Conservation (phyloP, 2,888 invertebrate genomes). For the Hirudinaria manillensis region DNA sequence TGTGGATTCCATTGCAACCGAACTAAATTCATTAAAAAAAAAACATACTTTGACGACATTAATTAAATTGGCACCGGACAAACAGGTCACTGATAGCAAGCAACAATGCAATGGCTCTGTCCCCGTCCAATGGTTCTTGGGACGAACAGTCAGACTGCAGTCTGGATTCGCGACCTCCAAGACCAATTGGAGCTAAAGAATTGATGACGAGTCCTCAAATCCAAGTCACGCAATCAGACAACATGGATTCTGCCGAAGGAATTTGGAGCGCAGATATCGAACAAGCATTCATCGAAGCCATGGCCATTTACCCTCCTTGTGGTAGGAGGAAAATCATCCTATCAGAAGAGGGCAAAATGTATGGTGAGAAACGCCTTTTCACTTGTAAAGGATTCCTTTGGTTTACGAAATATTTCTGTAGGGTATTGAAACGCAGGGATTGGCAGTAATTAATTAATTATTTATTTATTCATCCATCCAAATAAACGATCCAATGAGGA, state of each 20-base stretch:
- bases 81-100: constrained; percentile 1
- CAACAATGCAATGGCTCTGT: background rate
- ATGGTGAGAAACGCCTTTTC: constrained; percentile 65
- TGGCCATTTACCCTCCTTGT: constrained; percentile 99
- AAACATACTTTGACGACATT: no score
- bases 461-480: background rate
- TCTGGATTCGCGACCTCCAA: background rate
- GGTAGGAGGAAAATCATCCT: constrained; percentile 98
- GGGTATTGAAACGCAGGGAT: no score
- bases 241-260: constrained; percentile 80
- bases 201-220: background rate
- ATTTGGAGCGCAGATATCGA: constrained; percentile 99
- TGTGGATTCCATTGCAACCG: no score
- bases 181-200: background rate
- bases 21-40: no score
- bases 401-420: no score
- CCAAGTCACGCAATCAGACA: constrained; percentile 19
- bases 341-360: constrained; percentile 99
- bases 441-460: background rate
- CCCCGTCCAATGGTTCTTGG: background rate
- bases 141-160: constrained; percentile 1
- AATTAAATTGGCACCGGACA: no score
- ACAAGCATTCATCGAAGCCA: constrained; percentile 98
- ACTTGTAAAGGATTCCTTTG: no score
- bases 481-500: no score